Evolutionary conservation across 2,797 vertebrate genomes (phyloP).

Genomic region (Pelobates cultripes): DNA sequence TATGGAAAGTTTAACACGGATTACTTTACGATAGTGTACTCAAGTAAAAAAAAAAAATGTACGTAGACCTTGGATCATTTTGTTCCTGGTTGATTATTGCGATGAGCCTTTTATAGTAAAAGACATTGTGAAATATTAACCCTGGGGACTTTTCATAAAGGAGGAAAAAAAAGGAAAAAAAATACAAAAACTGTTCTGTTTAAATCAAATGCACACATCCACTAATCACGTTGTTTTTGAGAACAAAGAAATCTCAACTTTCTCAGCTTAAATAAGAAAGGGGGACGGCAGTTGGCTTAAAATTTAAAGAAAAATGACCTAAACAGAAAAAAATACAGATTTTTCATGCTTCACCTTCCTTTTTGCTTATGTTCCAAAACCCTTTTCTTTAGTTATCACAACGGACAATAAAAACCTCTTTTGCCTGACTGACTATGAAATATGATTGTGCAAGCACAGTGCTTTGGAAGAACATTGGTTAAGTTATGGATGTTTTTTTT

Average conservation of each 20-base stretch:
- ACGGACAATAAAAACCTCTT: conserved; percentile 74
- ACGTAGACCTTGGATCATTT: no score
- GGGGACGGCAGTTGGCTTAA: conserved; percentile 71
- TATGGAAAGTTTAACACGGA: no score
- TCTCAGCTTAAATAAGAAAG: conserved; percentile 76
- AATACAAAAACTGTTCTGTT: no score
- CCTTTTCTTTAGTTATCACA: conserved; percentile 72
- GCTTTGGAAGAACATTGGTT: conserved; percentile 89
- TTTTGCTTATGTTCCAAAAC: conserved; percentile 73
- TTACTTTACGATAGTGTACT: no score
- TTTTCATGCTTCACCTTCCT: conserved; percentile 77
- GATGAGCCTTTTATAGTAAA: neutral
- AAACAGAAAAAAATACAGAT: conserved; percentile 72
- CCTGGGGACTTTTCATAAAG: neutral
- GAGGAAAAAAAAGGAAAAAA: no score
- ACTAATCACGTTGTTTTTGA: conserved; percentile 13
- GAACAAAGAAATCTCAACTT: conserved; percentile 67
- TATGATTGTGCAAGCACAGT: conserved; percentile 81
- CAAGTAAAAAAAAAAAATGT: no score
- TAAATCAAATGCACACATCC: neutral
- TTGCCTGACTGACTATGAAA: conserved; percentile 83
- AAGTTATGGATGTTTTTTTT: conserved; percentile 96
- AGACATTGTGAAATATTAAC: neutral
- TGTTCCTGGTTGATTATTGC: no score
- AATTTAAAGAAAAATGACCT: conserved; percentile 74